These are phyloP conservation scores for Scatophagus argus DNA, from an alignment of 2,113 vertebrate species.

Conservation along the genomic window DNA sequence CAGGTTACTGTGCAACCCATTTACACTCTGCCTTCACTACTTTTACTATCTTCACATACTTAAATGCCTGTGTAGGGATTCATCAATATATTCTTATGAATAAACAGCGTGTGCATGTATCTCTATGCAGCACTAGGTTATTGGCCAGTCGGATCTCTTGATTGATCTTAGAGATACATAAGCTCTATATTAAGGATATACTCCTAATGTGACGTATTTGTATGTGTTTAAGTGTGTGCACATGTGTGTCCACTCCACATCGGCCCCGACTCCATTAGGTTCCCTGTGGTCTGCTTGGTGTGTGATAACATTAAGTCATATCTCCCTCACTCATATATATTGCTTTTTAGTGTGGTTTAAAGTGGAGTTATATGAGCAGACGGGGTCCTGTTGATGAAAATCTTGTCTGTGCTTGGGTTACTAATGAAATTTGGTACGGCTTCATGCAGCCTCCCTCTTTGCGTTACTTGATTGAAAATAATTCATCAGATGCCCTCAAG, in stretches of 20 bases:
- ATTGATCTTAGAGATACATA: conserved; percentile 32
- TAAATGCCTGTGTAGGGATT: background rate
- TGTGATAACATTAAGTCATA: conserved; percentile 67
- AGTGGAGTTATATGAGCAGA: conserved; percentile 62
- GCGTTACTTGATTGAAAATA: conserved; percentile 62
- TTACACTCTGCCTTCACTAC: background rate
- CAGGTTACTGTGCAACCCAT: conserved; percentile 48
- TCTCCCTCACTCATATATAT: conserved; percentile 58
- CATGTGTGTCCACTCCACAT: conserved; percentile 11
- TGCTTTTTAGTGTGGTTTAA: conserved; percentile 65
- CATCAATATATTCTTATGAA: background rate
- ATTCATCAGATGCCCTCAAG: conserved; percentile 56
- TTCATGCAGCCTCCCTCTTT: conserved; percentile 51
- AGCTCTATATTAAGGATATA: background rate
- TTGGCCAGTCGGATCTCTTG: conserved; percentile 10
- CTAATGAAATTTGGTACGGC: conserved; percentile 63
- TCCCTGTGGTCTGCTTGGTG: conserved; percentile 24
- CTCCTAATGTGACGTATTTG: background rate
- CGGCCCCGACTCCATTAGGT: conserved; percentile 10
- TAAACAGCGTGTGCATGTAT: background rate
- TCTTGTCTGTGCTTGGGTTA: conserved; percentile 54
- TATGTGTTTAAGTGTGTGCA: background rate
- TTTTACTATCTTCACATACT: background rate
- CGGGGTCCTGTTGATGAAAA: conserved; percentile 64
- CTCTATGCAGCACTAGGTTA: conserved; percentile 5